phyloP scores from a whole-genome alignment of 2,113 vertebrate species.

The Nerophis lumbriciformis region DNA sequence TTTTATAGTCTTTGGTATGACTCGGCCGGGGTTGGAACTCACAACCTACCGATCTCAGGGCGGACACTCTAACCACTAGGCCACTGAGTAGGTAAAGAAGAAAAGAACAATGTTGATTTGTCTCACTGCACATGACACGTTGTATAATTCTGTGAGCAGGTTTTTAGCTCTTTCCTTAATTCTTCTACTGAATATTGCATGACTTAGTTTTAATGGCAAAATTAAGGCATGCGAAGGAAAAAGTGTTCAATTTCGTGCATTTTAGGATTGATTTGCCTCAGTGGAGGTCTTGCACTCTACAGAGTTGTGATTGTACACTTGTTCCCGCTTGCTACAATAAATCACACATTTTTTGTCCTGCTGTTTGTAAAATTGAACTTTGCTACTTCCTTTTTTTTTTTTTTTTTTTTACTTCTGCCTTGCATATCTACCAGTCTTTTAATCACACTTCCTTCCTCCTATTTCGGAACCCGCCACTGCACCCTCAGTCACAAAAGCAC shows the following conservation, averaged over 20 bases:
- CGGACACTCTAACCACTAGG: no score
- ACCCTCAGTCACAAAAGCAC: constrained; percentile 33
- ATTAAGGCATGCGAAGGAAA: not conserved
- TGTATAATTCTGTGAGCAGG: not conserved
- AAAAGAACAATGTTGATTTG: no score
- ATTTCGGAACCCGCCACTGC: no score
- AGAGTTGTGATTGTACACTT: not conserved
- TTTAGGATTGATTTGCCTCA: not conserved
- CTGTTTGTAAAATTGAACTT: constrained; percentile 17
- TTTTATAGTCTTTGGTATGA: no score
- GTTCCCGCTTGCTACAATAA: not conserved
- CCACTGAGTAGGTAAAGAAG: no score
- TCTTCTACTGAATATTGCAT: not conserved
- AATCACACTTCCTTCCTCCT: not conserved
- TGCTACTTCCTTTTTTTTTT: constrained; percentile 12
- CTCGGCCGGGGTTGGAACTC: no score
- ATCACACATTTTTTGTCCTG: constrained; percentile 9
- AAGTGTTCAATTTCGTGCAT: not conserved
- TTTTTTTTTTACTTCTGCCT: no score
- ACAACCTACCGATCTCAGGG: no score
- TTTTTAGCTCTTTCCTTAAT: not conserved
- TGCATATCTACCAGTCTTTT: no score
- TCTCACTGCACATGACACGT: no score
- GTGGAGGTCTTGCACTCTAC: constrained; percentile 1
- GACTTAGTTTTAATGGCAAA: not conserved